A percentile compares a stretch with the other conserved stretches of the same genome.
Evolutionary conservation across 2,113 vertebrate genomes (phyloP).

Genomic region (Xerus inauris): DNA sequence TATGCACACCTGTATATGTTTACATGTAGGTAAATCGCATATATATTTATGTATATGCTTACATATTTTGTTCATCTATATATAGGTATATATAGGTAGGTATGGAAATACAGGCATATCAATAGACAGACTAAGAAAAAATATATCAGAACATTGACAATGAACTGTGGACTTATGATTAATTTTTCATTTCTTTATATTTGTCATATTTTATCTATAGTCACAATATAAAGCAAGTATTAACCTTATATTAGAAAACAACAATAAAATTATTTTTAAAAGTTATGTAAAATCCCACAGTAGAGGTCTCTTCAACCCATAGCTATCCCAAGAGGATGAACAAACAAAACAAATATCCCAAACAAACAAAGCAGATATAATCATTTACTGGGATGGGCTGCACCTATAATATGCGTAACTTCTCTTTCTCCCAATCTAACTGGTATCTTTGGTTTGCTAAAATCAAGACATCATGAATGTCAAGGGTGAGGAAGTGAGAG

Average conservation of each 20-base stretch:
- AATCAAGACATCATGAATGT: neutral
- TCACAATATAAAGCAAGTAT: neutral
- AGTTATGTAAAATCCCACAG: neutral
- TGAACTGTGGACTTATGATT: neutral
- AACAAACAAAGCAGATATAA: neutral
- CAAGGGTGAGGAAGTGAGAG: neutral
- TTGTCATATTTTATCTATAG: neutral
- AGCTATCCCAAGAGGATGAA: neutral
- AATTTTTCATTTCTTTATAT: neutral
- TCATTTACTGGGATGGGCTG: neutral
- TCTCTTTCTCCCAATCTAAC: neutral
- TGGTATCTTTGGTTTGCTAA: neutral
- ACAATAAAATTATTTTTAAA: neutral
- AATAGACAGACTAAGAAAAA: neutral
- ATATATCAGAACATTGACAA: neutral
- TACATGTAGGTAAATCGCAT: neutral
- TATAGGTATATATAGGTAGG: neutral
- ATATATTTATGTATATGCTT: neutral
- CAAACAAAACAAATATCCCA: neutral
- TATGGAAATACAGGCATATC: neutral
- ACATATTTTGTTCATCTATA: neutral
- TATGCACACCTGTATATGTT: neutral
- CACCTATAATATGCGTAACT: neutral
- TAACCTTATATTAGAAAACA: conserved; percentile 12
- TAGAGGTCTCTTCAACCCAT: neutral